Evolutionary conservation across 2,797 vertebrate species (phyloP).

Genomic region (Acestrorhynchus altus): DNA sequence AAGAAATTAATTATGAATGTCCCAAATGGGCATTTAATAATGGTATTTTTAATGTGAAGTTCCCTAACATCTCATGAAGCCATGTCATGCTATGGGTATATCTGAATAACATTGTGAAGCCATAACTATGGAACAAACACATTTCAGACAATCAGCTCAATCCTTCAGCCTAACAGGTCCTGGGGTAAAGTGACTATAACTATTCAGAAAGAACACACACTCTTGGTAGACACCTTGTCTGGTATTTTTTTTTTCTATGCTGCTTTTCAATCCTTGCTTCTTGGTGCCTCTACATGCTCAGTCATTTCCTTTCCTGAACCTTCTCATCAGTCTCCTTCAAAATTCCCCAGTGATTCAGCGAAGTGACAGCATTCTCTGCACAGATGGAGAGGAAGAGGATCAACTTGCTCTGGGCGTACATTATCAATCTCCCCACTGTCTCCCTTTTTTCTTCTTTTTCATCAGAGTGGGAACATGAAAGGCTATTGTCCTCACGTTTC

Average conservation of each 20-base stretch:
- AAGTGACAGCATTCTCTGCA: constrained; percentile 44
- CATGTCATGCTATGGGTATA: too few relatives aligned
- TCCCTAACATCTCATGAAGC: neutral
- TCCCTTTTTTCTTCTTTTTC: constrained; percentile 34
- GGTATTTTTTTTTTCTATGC: neutral
- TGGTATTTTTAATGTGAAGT: neutral
- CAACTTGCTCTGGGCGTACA: constrained; percentile 43
- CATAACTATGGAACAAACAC: neutral
- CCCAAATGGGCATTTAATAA: neutral
- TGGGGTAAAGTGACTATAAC: neutral
- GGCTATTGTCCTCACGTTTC: constrained; percentile 4
- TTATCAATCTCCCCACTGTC: constrained; percentile 47
- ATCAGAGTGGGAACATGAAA: constrained; percentile 33
- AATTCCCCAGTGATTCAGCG: constrained; percentile 44
- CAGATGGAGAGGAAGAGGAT: constrained; percentile 48
- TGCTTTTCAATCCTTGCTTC: constrained; percentile 18
- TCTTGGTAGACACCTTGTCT: constrained; percentile 16
- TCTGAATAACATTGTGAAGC: neutral
- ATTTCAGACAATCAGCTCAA: neutral
- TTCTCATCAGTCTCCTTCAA: constrained; percentile 38
- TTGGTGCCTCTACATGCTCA: constrained; percentile 29
- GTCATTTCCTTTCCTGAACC: constrained; percentile 38
- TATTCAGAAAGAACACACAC: neutral
- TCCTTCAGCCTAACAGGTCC: neutral
- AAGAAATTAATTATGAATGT: too few relatives aligned